These are phyloP conservation scores for Cyprinodon variegatus DNA, from an alignment of 2,113 vertebrate species.

Conservation along the genomic window DNA sequence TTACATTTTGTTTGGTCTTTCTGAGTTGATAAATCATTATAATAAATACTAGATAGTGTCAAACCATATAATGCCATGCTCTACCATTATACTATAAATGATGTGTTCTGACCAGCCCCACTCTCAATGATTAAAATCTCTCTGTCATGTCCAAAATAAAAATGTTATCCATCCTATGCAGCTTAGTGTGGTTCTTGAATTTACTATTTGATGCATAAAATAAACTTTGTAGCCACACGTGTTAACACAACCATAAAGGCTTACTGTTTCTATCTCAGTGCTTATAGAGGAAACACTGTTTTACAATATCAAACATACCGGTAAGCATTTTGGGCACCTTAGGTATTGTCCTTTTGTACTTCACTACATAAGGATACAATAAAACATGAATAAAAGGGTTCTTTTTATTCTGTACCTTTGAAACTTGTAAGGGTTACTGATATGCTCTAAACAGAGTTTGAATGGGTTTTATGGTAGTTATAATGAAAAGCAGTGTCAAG, in stretches of 20 bases:
- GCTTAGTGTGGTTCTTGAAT: constrained; percentile 1
- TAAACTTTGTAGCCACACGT: constrained; percentile 1
- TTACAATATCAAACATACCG: neutral
- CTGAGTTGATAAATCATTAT: neutral
- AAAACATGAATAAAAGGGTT: neutral
- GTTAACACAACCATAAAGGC: neutral
- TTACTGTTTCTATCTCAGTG: neutral
- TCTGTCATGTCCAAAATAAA: constrained; percentile 23
- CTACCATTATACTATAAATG: constrained; percentile 2
- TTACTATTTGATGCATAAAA: neutral
- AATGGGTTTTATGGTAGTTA: neutral
- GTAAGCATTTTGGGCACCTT: neutral
- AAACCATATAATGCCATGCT: constrained; percentile 6
- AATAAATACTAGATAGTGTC: neutral
- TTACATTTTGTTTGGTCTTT: neutral
- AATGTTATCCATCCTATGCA: neutral
- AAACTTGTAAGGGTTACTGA: neutral
- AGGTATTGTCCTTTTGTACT: neutral
- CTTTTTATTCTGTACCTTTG: neutral
- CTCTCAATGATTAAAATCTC: neutral
- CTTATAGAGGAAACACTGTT: neutral
- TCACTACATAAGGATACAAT: neutral
- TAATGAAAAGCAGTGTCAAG: neutral
- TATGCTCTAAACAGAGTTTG: constrained; percentile 4
- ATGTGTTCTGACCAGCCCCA: neutral